Evolutionary conservation across 2,888 invertebrate species (phyloP).

Genomic region (Urechis unicinctus): DNA sequence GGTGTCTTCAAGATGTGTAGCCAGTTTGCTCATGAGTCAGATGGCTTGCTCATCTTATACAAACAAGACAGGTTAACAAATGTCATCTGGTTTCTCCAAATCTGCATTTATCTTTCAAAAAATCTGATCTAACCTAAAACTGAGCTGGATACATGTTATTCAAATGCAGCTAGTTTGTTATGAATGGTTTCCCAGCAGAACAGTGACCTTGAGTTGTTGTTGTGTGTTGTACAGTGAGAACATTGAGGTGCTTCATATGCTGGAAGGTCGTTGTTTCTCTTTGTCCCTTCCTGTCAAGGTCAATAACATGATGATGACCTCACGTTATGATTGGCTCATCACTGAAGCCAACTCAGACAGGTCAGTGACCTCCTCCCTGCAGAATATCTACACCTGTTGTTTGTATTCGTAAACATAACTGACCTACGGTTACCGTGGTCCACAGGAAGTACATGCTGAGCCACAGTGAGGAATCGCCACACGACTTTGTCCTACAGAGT

Average conservation of each 20-base stretch:
- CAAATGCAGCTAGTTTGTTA: too few species aligned
- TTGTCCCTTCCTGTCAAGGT: constrained; percentile 36
- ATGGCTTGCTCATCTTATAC: constrained; percentile 38
- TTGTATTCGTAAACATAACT: background rate
- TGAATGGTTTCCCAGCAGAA: too few species aligned
- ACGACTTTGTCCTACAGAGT: constrained; percentile 1
- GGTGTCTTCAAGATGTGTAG: constrained; percentile 35
- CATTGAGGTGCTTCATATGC: constrained; percentile 31
- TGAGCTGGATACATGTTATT: too few species aligned
- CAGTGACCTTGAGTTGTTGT: too few species aligned
- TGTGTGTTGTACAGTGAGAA: constrained; percentile 24
- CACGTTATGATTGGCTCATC: constrained; percentile 32
- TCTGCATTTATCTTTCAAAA: too few species aligned
- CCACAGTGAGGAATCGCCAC: background rate
- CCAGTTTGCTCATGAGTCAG: constrained; percentile 18
- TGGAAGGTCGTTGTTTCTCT: constrained; percentile 33
- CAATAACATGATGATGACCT: constrained; percentile 27
- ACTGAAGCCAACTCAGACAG: constrained; percentile 25
- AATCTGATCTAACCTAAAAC: too few species aligned
- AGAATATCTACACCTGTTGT: background rate
- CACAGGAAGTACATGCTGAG: constrained; percentile 24
- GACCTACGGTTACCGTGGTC: background rate
- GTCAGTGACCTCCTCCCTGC: background rate
- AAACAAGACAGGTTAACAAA: constrained; percentile 33
- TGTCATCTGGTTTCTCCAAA: too few species aligned